Percentiles rank a stretch among this genome's conserved stretches.
These are phyloP conservation scores for Pseudococcus longispinus DNA, from an alignment of 2,888 invertebrate species.

Conservation along the genomic window DNA sequence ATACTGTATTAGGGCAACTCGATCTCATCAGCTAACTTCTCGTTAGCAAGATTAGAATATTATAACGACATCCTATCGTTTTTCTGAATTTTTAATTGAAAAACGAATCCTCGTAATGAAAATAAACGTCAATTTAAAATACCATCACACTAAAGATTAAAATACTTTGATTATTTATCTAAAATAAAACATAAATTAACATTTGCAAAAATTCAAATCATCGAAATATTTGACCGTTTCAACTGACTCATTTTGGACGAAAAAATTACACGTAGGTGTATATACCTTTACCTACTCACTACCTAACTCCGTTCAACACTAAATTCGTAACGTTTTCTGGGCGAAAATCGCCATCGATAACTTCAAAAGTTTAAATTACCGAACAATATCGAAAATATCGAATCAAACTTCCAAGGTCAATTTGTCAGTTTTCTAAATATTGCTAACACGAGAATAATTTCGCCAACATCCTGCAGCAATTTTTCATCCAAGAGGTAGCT, in stretches of 20 bases:
- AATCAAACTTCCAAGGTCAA: too few species aligned
- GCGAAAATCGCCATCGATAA: too few species aligned
- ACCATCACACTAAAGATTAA: neutral
- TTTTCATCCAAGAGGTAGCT: too few species aligned
- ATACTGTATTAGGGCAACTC: neutral
- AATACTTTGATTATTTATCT: constrained; percentile 16
- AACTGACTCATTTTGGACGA: neutral
- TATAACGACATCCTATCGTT: neutral
- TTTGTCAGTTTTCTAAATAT: too few species aligned
- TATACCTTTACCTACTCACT: too few species aligned
- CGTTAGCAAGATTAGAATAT: neutral
- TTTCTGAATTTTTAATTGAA: neutral
- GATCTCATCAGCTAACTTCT: neutral
- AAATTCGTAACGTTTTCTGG: too few species aligned
- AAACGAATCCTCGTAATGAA: neutral
- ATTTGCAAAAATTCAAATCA: neutral
- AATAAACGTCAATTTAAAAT: neutral
- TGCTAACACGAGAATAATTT: too few species aligned
- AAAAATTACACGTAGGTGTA: neutral
- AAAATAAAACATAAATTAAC: neutral
- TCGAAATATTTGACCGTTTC: neutral
- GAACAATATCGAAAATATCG: too few species aligned
- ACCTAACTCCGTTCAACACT: too few species aligned
- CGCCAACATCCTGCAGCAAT: too few species aligned
- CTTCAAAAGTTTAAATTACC: too few species aligned